Evolutionary conservation across 2,888 invertebrate genomes (phyloP).

Genomic region (Pandemis heparana): DNA sequence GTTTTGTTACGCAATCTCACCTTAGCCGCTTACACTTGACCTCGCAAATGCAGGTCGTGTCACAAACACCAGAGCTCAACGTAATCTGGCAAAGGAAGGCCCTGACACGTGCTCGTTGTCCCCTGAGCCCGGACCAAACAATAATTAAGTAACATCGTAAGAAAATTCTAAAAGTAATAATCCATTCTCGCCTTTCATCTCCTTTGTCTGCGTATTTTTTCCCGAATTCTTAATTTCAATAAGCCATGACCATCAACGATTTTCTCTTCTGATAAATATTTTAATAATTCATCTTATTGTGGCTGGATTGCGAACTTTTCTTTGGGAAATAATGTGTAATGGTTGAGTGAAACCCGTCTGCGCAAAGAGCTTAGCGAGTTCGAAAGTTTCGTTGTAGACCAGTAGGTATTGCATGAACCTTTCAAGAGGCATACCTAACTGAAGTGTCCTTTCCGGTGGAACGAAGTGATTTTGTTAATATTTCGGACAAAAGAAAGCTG

Average conservation of each 20-base stretch:
- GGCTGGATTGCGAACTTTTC: conserved; percentile 14
- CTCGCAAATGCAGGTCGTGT: conserved; percentile 62
- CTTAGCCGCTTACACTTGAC: conserved; percentile 84
- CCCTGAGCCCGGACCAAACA: conserved; percentile 27
- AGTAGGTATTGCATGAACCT: conserved; percentile 29
- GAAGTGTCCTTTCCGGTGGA: conserved; percentile 37
- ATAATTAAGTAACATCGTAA: conserved; percentile 29
- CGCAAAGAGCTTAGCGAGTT: conserved; percentile 26
- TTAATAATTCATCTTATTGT: conserved; percentile 16
- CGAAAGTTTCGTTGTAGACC: conserved; percentile 13
- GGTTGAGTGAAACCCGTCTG: conserved; percentile 13
- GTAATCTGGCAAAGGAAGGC: conserved; percentile 31
- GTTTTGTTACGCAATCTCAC: conserved; percentile 76
- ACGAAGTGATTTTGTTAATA: conserved; percentile 37
- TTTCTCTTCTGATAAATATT: background rate
- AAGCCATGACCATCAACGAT: background rate
- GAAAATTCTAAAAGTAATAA: conserved; percentile 24
- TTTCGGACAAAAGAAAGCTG: conserved; percentile 30
- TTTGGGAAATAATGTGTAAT: conserved; percentile 15
- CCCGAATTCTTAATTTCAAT: background rate
- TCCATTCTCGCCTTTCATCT: conserved; percentile 5
- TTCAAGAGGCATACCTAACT: conserved; percentile 19
- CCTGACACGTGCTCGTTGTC: conserved; percentile 36
- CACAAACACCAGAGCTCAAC: conserved; percentile 47
- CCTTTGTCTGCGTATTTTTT: conserved; percentile 10